Conservation (phyloP, 2,888 invertebrate species). For the Clusia tigrina region DNA sequence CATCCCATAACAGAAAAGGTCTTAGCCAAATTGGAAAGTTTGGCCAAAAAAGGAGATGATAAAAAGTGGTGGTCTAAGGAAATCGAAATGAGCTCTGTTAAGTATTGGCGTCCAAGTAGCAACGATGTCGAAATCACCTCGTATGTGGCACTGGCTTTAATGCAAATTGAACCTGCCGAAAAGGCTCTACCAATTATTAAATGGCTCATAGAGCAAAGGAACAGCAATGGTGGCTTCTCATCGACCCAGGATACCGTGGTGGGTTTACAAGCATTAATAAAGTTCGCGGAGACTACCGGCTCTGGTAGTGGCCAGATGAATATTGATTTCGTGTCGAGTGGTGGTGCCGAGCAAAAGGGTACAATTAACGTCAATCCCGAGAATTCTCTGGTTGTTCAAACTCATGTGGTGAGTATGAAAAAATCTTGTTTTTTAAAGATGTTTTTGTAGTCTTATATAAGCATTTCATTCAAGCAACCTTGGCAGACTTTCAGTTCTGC, state of each 20-base stretch:
- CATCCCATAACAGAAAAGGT: conserved; percentile 75
- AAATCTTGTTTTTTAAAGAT: too few relatives aligned
- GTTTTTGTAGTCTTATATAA: too few relatives aligned
- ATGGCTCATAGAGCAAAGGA: conserved; percentile 77
- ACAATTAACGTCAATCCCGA: conserved; percentile 70
- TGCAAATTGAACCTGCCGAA: conserved; percentile 57
- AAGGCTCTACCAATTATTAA: conserved; percentile 69
- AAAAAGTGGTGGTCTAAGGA: conserved; percentile 82
- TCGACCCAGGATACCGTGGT: conserved; percentile 84
- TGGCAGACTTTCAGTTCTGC: too few relatives aligned
- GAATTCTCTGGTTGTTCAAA: conserved; percentile 84
- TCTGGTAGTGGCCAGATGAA: conserved; percentile 50
- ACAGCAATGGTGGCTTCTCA: conserved; percentile 75
- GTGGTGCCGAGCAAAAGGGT: conserved; percentile 33
- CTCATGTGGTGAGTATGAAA: conserved; percentile 74
- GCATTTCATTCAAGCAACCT: too few relatives aligned
- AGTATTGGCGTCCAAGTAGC: conserved; percentile 70
- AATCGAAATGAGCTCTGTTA: conserved; percentile 44
- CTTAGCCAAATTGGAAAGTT: conserved; percentile 67
- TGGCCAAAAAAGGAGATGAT: conserved; percentile 66
- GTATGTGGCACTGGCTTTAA: conserved; percentile 80
- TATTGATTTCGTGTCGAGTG: conserved; percentile 47
- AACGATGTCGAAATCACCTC: conserved; percentile 84
- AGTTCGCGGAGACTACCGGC: conserved; percentile 70
- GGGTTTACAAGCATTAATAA: conserved; percentile 76